These are phyloP conservation scores for Sussaba pulchella DNA, from an alignment of 2,888 invertebrate species.

Conservation along the genomic window DNA sequence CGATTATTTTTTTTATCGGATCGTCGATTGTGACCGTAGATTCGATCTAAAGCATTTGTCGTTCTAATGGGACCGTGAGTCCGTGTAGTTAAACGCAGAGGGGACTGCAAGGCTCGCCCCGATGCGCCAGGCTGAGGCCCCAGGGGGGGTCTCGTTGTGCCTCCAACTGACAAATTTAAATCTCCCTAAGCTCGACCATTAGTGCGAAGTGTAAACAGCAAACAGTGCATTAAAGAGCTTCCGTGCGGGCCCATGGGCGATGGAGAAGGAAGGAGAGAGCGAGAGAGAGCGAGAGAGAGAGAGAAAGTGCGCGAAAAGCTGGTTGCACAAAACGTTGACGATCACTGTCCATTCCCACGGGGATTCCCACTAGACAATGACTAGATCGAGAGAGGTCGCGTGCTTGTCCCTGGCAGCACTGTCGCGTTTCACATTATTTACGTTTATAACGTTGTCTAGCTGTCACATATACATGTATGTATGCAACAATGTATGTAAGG, in stretches of 20 bases:
- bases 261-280: constrained; percentile 20
- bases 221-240: constrained; percentile 82
- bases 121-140: constrained; percentile 10
- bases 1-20: too few relatives aligned
- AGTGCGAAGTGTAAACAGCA: constrained; percentile 83
- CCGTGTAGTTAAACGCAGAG: neutral
- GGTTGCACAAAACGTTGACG: constrained; percentile 62
- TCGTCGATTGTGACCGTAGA: too few relatives aligned
- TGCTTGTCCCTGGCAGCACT: constrained; percentile 46
- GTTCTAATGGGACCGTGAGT: neutral
- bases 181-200: constrained; percentile 84
- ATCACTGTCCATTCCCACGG: constrained; percentile 83
- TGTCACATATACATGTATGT: neutral
- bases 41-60: neutral
- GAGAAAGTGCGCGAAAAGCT: constrained; percentile 10
- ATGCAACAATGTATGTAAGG: constrained; percentile 4
- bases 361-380: constrained; percentile 77
- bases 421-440: constrained; percentile 52
- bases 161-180: constrained; percentile 82
- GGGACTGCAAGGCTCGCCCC: constrained; percentile 19
- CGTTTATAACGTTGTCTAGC: constrained; percentile 16
- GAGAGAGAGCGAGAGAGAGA: constrained; percentile 20
- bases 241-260: constrained; percentile 60
- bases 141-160: constrained; percentile 47
- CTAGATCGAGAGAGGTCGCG: constrained; percentile 63